These are phyloP conservation scores for Brachypalpus laphriformis DNA, from an alignment of 2,888 invertebrate species.

Conservation along the genomic window DNA sequence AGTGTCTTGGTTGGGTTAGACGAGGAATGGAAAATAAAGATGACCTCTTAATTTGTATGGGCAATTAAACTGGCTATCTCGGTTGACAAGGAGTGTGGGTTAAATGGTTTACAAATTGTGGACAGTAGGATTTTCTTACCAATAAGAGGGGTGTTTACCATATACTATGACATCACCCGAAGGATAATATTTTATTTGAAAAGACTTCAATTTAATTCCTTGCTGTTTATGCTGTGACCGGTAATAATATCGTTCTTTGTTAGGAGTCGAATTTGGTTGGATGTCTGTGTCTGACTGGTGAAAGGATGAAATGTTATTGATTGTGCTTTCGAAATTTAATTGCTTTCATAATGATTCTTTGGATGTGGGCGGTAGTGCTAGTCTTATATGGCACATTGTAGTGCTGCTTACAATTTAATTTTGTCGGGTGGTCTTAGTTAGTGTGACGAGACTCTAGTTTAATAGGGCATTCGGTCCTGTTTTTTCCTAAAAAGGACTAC, in stretches of 20 bases:
- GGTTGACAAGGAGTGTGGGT: slow-evolving; percentile 2
- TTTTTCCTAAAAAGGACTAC: no score
- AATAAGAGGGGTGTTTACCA: not conserved
- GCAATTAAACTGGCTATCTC: slow-evolving; percentile 48
- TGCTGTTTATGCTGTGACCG: slow-evolving; percentile 13
- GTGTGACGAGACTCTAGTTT: no score
- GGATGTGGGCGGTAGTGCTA: no score
- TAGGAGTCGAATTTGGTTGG: not conserved
- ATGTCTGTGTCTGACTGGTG: not conserved
- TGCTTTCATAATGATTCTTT: not conserved
- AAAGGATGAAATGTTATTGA: not conserved
- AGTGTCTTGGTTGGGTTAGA: not conserved
- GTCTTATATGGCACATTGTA: no score
- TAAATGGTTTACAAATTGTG: slow-evolving; percentile 60
- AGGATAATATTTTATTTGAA: slow-evolving; percentile 38
- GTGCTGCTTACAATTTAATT: no score
- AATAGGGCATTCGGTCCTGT: no score
- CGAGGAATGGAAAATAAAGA: slow-evolving; percentile 8
- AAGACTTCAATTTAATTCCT: slow-evolving; percentile 1
- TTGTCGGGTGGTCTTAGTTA: no score
- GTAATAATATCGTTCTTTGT: not conserved
- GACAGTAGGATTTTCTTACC: slow-evolving; percentile 11
- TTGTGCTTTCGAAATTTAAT: slow-evolving; percentile 1
- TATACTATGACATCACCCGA: not conserved
- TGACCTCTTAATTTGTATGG: slow-evolving; percentile 62